A percentile compares a stretch with the other conserved stretches of the same genome.
These are phyloP conservation scores for Venturia canescens DNA, from an alignment of 1,140 invertebrate species.

Conservation along the genomic window DNA sequence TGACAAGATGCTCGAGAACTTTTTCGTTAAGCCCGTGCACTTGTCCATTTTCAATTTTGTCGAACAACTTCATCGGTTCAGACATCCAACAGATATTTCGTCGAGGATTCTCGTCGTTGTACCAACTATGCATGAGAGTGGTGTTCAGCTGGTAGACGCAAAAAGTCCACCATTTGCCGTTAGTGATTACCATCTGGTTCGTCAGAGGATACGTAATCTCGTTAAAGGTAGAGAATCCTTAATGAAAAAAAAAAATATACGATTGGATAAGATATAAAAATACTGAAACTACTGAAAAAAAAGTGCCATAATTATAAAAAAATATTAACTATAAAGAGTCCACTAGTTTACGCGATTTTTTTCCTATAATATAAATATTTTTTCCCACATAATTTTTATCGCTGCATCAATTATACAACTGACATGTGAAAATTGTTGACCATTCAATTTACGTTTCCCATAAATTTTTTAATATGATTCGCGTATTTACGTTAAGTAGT, in stretches of 20 bases:
- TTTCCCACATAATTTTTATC: too few relatives aligned
- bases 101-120: conserved; percentile 81
- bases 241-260: conserved; percentile 61
- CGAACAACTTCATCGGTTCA: conserved; percentile 84
- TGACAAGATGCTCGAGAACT: conserved; percentile 85
- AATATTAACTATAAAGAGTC: too few relatives aligned
- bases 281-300: too few relatives aligned
- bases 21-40: conserved; percentile 89
- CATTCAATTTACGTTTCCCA: too few relatives aligned
- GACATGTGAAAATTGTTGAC: too few relatives aligned
- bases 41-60: conserved; percentile 83
- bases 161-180: conserved; percentile 90
- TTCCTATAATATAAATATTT: too few relatives aligned
- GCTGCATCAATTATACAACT: too few relatives aligned
- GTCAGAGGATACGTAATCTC: conserved; percentile 93
- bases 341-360: too few relatives aligned
- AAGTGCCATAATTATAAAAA: too few relatives aligned
- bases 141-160: conserved; percentile 94
- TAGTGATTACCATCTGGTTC: conserved; percentile 90
- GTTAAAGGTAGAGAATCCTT: conserved; percentile 91
- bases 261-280: too few relatives aligned
- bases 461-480: too few relatives aligned
- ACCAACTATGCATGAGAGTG: conserved; percentile 80
- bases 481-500: too few relatives aligned
- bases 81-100: conserved; percentile 91